Percentiles rank a stretch among this genome's conserved stretches.
Evolutionary conservation across 2,888 invertebrate genomes (phyloP).

Genomic region (Spodoptera exigua): DNA sequence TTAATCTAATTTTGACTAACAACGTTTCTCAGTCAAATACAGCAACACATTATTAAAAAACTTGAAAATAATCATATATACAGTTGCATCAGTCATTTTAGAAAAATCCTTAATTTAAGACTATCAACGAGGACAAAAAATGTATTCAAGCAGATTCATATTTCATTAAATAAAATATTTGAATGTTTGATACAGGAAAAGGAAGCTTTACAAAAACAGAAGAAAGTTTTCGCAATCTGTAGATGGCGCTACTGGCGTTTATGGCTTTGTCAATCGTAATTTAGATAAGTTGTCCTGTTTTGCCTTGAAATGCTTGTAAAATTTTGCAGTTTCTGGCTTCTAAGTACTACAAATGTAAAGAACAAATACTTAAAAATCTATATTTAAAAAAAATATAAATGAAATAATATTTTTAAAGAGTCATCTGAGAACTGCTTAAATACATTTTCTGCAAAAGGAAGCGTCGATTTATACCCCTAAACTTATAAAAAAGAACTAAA

Average conservation of each 20-base stretch:
- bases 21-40: slow-evolving; percentile 37
- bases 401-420: no score
- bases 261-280: no score
- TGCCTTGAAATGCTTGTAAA: no score
- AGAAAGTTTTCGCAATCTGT: no score
- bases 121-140: slow-evolving; percentile 15
- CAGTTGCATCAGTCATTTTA: slow-evolving; percentile 60
- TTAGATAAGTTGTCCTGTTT: no score
- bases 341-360: no score
- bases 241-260: no score
- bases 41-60: slow-evolving; percentile 42
- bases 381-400: no score
- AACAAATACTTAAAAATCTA: no score
- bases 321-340: no score
- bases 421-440: slow-evolving; percentile 21
- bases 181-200: no score
- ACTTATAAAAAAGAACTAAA: slow-evolving; percentile 50
- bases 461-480: slow-evolving; percentile 44
- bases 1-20: neutral
- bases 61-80: slow-evolving; percentile 54
- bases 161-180: slow-evolving; percentile 1
- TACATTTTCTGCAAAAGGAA: slow-evolving; percentile 23
- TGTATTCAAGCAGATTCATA: slow-evolving; percentile 23
- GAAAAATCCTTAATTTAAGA: slow-evolving; percentile 53
- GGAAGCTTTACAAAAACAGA: no score